Conservation (phyloP, 2,888 invertebrate species). For the Danaus chrysippus region DNA sequence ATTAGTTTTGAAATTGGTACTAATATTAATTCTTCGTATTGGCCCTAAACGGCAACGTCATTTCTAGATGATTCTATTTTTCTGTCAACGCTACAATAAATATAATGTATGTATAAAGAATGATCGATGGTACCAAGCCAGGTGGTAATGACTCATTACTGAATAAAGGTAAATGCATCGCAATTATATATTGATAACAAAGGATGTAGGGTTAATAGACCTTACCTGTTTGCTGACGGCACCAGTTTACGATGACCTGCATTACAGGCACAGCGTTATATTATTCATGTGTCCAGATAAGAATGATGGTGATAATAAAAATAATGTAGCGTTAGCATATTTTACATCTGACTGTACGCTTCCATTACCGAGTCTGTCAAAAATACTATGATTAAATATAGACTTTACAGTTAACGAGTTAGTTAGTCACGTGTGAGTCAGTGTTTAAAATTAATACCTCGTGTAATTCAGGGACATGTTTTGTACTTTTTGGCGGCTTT, state of each 20-base stretch:
- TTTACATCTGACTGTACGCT: background rate
- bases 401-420: slow-evolving; percentile 14
- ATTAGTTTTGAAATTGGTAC: too few species aligned
- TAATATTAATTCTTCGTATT: too few species aligned
- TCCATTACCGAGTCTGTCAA: slow-evolving; percentile 2
- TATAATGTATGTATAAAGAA: slow-evolving; percentile 35
- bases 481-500: background rate
- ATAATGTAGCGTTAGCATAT: background rate
- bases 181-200: slow-evolving; percentile 21
- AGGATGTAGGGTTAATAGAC: slow-evolving; percentile 7
- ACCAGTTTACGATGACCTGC: background rate
- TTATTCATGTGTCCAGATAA: slow-evolving; percentile 6
- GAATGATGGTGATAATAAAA: background rate
- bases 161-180: slow-evolving; percentile 21
- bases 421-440: slow-evolving; percentile 26
- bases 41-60: too few species aligned
- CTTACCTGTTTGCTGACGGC: slow-evolving; percentile 3
- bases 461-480: slow-evolving; percentile 15
- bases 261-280: background rate
- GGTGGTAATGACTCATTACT: slow-evolving; percentile 38
- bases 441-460: slow-evolving; percentile 11
- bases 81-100: slow-evolving; percentile 31
- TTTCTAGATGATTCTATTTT: slow-evolving; percentile 14
- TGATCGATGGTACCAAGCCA: slow-evolving; percentile 38
- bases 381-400: slow-evolving; percentile 16